phyloP scores from a whole-genome alignment of 2,888 invertebrate species.

The Rhagonycha lutea region DNA sequence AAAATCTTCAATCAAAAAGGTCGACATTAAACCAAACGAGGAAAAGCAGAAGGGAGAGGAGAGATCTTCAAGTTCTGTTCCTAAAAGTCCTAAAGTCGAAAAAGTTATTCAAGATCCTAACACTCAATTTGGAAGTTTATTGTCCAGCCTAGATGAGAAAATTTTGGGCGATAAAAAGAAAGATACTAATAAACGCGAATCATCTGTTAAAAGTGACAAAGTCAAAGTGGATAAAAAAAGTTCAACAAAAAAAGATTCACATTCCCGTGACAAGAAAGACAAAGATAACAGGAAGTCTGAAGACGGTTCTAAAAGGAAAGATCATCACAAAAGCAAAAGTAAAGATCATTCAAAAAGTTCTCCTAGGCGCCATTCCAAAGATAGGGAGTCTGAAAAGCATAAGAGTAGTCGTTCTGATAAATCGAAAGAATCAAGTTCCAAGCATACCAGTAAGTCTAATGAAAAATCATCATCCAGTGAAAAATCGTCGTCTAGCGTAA shows the following conservation, averaged over 20 bases:
- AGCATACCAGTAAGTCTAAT: neutral
- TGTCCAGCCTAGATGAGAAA: constrained; percentile 41
- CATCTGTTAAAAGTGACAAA: neutral
- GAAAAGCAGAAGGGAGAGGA: constrained; percentile 33
- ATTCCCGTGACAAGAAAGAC: neutral
- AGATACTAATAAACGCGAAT: neutral
- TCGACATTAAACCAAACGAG: constrained; percentile 34
- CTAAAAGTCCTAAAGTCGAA: constrained; percentile 21
- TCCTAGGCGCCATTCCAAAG: neutral
- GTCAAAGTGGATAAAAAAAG: constrained; percentile 1
- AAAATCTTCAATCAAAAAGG: neutral
- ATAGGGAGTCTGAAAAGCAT: constrained; percentile 9
- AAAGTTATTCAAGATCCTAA: constrained; percentile 16
- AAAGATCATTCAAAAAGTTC: constrained; percentile 26
- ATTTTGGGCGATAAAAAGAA: constrained; percentile 35
- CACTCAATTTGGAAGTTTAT: constrained; percentile 37
- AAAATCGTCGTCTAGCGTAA: neutral
- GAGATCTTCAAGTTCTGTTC: constrained; percentile 38
- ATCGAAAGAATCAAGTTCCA: neutral
- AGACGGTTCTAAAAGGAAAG: neutral
- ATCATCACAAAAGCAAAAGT: constrained; percentile 18
- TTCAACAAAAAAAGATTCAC: neutral
- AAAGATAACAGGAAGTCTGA: neutral
- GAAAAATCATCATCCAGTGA: neutral
- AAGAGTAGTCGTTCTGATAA: constrained; percentile 7